phyloP scores from a whole-genome alignment of 2,113 vertebrate species.

The Rhea pennata region DNA sequence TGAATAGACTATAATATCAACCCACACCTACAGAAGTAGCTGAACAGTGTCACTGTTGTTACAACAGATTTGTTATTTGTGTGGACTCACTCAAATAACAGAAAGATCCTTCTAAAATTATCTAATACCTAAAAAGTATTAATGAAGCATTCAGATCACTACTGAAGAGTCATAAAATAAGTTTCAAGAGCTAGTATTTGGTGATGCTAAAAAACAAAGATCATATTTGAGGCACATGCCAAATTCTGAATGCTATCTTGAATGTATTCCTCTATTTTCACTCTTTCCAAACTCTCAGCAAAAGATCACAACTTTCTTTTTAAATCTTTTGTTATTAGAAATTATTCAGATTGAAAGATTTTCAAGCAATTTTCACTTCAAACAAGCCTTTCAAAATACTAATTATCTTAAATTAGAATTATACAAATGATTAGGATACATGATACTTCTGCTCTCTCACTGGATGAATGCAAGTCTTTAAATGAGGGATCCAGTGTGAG shows the following conservation, averaged over 20 bases:
- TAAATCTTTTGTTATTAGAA: constrained; percentile 1
- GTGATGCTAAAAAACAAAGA: background rate
- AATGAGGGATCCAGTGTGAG: background rate
- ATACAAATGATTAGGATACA: background rate
- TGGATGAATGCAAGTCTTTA: background rate
- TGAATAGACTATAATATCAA: background rate
- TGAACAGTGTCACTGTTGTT: background rate
- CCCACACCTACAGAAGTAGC: constrained; percentile 6
- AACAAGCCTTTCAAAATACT: constrained; percentile 22
- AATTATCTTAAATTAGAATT: constrained; percentile 16
- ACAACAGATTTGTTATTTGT: background rate
- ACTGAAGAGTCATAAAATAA: background rate
- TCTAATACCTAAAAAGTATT: background rate
- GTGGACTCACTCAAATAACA: background rate
- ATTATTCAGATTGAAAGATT: background rate
- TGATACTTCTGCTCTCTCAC: background rate
- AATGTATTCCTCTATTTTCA: background rate
- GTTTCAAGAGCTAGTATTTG: background rate
- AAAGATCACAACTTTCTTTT: constrained; percentile 3
- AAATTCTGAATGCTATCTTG: background rate
- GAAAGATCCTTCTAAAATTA: background rate
- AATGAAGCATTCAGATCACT: background rate
- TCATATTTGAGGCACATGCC: background rate
- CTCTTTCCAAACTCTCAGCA: background rate
- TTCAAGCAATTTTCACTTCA: constrained; percentile 21